Evolutionary conservation across 2,797 vertebrate genomes (phyloP), one percentile per base, ranked within the genome.

Genomic region (Margarornis squamiger): DNA sequence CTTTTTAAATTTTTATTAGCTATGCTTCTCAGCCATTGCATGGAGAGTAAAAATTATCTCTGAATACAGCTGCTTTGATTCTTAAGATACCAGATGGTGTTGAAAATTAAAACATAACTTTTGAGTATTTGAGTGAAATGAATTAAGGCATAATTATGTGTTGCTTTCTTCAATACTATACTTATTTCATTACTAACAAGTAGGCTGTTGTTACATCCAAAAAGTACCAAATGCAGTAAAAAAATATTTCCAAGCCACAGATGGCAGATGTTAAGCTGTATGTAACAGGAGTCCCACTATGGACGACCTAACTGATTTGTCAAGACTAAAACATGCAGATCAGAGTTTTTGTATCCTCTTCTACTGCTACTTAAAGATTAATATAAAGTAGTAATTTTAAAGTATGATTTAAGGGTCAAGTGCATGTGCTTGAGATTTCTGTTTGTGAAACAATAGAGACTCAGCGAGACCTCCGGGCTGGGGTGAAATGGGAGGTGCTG

Each of bases 211-310:
- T 36, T 22, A 30, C 45, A 67, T 58, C 43, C 12, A 26, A n/a
- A 49, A 73, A 63, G 16, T 72, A 23, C 22, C 27, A 70, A 89
- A 45, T 27, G 12, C 39, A 58, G 18, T 75, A 45, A 66, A 78
- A 94, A 51, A 29, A 10, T 46, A 11, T 6, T 45, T 57, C 48
- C 29, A 36, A 27, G 19, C 24, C 3, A 1, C 27, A 23, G 27
- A 5, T 66, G 4, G 32, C 43, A 58, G 36, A 45, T 54, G 6
- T 36, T 83, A 81, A 80, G 29, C 36, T 49, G 7, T 54, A 15
- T 30, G 5, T 76, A 24, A 24, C 0, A 0, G 20, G 20, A 54
- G 12, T 46, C 34, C 36, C 1, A 1, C 36, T 67, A 6, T 43
- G 49, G 39, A 63, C 59, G 26, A 63, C 51, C 20, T 48, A 11